These are phyloP conservation scores for Podotricha telesiphe DNA, from an alignment of 2,888 invertebrate species.

Conservation along the genomic window DNA sequence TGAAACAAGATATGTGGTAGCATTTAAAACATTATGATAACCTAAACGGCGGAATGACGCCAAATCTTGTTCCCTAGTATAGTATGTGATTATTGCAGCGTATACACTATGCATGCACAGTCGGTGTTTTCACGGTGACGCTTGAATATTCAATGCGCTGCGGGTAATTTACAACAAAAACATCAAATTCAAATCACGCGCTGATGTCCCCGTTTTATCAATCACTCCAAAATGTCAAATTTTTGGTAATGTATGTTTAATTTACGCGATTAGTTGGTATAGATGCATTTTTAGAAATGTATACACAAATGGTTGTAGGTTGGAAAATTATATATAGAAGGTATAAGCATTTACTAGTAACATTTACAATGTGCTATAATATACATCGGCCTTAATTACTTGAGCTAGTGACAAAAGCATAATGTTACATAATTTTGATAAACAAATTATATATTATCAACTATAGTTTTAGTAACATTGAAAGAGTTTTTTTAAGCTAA, in stretches of 20 bases:
- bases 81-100: slow-evolving; percentile 36
- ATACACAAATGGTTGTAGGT: too few species aligned
- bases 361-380: not conserved
- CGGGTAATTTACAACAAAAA: slow-evolving; percentile 38
- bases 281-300: too few species aligned
- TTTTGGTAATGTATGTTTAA: not conserved
- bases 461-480: too few species aligned
- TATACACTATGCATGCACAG: slow-evolving; percentile 33
- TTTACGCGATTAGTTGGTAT: not conserved
- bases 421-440: too few species aligned
- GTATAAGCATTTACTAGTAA: not conserved
- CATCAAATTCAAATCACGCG: slow-evolving; percentile 29
- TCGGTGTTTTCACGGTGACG: slow-evolving; percentile 37
- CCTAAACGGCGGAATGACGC: slow-evolving; percentile 37
- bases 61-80: slow-evolving; percentile 39
- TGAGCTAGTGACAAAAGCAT: too few species aligned
- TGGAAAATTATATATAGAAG: not conserved
- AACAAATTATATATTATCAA: too few species aligned
- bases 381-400: too few species aligned
- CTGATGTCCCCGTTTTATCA: slow-evolving; percentile 11
- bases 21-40: slow-evolving; percentile 38
- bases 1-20: slow-evolving; percentile 22
- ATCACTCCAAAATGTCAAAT: not conserved
- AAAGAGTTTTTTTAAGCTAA: too few species aligned
- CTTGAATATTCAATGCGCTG: slow-evolving; percentile 36